Evolutionary conservation across 2,113 vertebrate genomes (phyloP).

Genomic region (Lagenorhynchus albirostris): DNA sequence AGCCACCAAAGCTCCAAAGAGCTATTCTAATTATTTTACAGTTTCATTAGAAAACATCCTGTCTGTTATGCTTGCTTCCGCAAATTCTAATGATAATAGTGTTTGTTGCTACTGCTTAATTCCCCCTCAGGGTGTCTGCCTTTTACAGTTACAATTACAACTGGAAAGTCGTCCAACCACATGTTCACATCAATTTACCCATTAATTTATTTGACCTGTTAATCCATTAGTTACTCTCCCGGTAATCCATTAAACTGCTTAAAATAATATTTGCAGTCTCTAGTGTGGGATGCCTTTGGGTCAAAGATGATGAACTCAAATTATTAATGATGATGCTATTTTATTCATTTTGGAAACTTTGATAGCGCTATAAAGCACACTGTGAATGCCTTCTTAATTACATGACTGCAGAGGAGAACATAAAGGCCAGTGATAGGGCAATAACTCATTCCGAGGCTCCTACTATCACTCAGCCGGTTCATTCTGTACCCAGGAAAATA

Average conservation of each 20-base stretch:
- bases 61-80: slow-evolving; percentile 81
- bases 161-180: slow-evolving; percentile 79
- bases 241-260: slow-evolving; percentile 72
- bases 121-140: slow-evolving; percentile 78
- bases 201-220: slow-evolving; percentile 86
- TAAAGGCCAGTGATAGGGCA: slow-evolving; percentile 55
- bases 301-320: slow-evolving; percentile 61
- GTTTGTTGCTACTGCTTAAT: slow-evolving; percentile 79
- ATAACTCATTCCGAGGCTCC: slow-evolving; percentile 62
- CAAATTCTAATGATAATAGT: slow-evolving; percentile 82
- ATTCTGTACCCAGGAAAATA: not conserved
- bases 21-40: slow-evolving; percentile 86
- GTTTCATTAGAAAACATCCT: slow-evolving; percentile 86
- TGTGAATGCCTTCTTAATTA: slow-evolving; percentile 73
- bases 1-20: slow-evolving; percentile 73
- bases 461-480: slow-evolving; percentile 29
- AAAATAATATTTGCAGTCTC: slow-evolving; percentile 67
- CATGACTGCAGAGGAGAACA: slow-evolving; percentile 67
- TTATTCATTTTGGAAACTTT: slow-evolving; percentile 70
- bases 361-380: slow-evolving; percentile 71
- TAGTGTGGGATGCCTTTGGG: slow-evolving; percentile 60
- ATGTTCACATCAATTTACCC: slow-evolving; percentile 82
- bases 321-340: slow-evolving; percentile 67
- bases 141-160: slow-evolving; percentile 85
- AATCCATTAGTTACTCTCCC: slow-evolving; percentile 74